A percentile compares a stretch with the other conserved stretches of the same genome.
Evolutionary conservation across 2,888 invertebrate genomes (phyloP).

Genomic region (Chydorus sphaericus): DNA sequence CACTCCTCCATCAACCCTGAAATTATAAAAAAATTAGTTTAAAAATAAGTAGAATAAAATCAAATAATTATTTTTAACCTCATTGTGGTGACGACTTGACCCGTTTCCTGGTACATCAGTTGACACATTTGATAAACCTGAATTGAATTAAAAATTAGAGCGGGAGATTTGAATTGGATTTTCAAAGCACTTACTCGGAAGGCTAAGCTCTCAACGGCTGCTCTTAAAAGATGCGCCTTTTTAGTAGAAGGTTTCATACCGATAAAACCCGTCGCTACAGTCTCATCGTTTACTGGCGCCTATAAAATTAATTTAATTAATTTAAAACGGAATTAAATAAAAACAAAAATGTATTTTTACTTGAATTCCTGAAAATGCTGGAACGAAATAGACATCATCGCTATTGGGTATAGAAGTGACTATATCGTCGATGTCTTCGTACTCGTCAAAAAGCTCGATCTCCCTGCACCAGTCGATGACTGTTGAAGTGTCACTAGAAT

Average conservation of each 20-base stretch:
- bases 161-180: too few species aligned
- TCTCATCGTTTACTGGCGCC: conserved; percentile 78
- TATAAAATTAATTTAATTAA: conserved; percentile 27
- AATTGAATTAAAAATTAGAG: too few species aligned
- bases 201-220: conserved; percentile 70
- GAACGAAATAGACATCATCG: conserved; percentile 71
- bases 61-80: conserved; percentile 34
- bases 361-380: conserved; percentile 76
- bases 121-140: conserved; percentile 58
- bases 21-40: conserved; percentile 24
- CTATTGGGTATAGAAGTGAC: conserved; percentile 51
- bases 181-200: too few species aligned
- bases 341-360: conserved; percentile 32
- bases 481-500: conserved; percentile 75
- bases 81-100: conserved; percentile 40
- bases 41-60: not conserved
- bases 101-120: conserved; percentile 53
- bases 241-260: conserved; percentile 54
- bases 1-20: conserved; percentile 91
- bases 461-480: conserved; percentile 67
- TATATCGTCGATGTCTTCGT: conserved; percentile 47
- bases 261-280: conserved; percentile 69
- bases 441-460: conserved; percentile 40
- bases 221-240: conserved; percentile 62
- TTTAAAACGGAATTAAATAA: not conserved